These are phyloP conservation scores for Terebella lapidaria DNA, from an alignment of 2,888 invertebrate genomes.

Conservation along the genomic window DNA sequence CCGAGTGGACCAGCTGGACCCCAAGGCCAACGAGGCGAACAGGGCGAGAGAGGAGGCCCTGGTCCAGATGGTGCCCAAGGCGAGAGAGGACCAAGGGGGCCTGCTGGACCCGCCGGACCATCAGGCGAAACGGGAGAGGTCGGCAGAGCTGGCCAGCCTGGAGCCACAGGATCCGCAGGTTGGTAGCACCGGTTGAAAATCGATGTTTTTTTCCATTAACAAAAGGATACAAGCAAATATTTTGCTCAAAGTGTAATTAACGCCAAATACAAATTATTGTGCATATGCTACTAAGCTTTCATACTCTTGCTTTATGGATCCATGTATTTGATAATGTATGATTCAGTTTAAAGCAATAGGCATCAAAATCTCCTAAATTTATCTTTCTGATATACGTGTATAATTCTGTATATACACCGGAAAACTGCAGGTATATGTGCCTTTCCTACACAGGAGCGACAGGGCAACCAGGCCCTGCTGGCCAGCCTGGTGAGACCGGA, in stretches of 20 bases:
- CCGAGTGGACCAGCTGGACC: conserved; percentile 2
- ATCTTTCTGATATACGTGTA: too few species aligned
- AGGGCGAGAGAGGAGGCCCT: neutral
- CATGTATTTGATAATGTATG: too few species aligned
- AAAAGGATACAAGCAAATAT: too few species aligned
- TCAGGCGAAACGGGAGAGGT: neutral
- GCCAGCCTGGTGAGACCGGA: neutral
- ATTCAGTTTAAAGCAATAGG: too few species aligned
- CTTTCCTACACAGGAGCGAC: neutral
- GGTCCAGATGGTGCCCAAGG: neutral
- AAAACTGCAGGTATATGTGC: too few species aligned
- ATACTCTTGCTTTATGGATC: too few species aligned
- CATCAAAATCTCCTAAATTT: too few species aligned
- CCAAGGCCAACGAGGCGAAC: neutral
- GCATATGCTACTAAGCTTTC: too few species aligned
- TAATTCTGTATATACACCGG: too few species aligned
- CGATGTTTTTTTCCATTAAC: neutral
- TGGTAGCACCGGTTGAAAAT: conserved; percentile 3
- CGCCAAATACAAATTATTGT: too few species aligned
- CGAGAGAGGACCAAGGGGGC: neutral
- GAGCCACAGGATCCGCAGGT: conserved; percentile 1
- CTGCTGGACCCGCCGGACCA: conserved; percentile 3
- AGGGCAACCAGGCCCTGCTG: neutral
- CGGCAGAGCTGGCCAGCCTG: neutral
- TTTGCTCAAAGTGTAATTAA: too few species aligned